Evolutionary conservation across 2,113 vertebrate genomes (phyloP).

Genomic region (Chaetodon trifascialis): DNA sequence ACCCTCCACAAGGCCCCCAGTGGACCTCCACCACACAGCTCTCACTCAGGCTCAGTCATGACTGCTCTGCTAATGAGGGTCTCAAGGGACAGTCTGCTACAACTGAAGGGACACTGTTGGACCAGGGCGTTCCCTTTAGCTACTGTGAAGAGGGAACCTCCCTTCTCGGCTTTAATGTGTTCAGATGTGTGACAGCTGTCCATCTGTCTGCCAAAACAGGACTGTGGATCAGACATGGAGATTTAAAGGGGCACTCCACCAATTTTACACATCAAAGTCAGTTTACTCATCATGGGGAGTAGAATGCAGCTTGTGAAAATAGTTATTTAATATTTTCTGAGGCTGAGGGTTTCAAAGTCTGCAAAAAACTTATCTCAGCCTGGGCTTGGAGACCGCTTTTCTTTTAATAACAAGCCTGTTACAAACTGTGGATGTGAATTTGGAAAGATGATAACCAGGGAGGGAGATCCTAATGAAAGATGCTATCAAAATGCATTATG

Average conservation of each 20-base stretch:
- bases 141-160: constrained; percentile 45
- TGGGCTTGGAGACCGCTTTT: not conserved
- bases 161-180: constrained; percentile 16
- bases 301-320: not conserved
- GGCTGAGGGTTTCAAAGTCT: not conserved
- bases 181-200: constrained; percentile 56
- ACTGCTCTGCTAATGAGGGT: constrained; percentile 79
- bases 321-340: not conserved
- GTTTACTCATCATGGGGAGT: not conserved
- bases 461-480: not conserved
- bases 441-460: no score
- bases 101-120: constrained; percentile 53
- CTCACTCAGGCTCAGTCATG: constrained; percentile 68
- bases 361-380: not conserved
- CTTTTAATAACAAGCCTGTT: not conserved
- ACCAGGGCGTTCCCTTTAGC: constrained; percentile 52
- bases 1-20: constrained; percentile 43
- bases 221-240: not conserved
- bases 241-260: constrained; percentile 11
- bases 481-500: not conserved
- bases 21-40: constrained; percentile 54
- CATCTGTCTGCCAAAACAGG: constrained; percentile 44
- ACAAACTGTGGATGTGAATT: not conserved
- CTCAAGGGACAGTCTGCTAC: constrained; percentile 62
- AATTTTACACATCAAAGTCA: not conserved